Percentiles rank a stretch among this genome's conserved stretches.
These are phyloP conservation scores for Camponotus pennsylvanicus DNA, from an alignment of 1,140 invertebrate species.

Conservation along the genomic window DNA sequence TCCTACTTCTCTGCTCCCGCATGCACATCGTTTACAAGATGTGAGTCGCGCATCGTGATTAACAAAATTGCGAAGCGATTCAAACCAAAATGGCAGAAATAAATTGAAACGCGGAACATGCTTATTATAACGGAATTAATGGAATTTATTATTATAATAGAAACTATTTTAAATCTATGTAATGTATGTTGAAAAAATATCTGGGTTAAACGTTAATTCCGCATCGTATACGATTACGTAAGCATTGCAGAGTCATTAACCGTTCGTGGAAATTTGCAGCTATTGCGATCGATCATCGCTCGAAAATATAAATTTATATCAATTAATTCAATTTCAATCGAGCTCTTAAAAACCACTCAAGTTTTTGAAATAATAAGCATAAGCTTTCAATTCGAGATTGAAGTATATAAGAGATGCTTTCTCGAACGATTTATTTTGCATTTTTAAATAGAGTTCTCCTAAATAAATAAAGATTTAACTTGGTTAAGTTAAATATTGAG, in stretches of 20 bases:
- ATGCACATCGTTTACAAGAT: constrained; percentile 23
- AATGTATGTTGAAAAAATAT: not conserved
- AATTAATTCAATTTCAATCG: too few relatives aligned
- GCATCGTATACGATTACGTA: constrained; percentile 26
- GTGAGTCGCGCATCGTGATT: constrained; percentile 3
- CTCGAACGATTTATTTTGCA: not conserved
- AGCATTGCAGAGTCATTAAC: constrained; percentile 37
- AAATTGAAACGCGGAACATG: not conserved
- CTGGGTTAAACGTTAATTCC: constrained; percentile 29
- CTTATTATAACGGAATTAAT: not conserved
- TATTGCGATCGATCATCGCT: constrained; percentile 34
- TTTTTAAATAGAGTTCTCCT: not conserved
- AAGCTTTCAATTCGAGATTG: not conserved
- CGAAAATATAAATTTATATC: not conserved
- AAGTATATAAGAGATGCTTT: not conserved
- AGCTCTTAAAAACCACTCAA: not conserved
- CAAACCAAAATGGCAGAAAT: not conserved
- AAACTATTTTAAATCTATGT: constrained; percentile 21
- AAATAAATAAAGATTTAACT: not conserved
- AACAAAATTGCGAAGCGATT: not conserved
- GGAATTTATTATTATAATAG: constrained; percentile 20
- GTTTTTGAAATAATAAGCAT: not conserved
- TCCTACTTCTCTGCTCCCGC: not conserved
- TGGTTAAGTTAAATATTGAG: not conserved
- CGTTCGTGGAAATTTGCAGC: constrained; percentile 12